Conservation (phyloP, 2,113 vertebrate species). For the Calypte anna region DNA sequence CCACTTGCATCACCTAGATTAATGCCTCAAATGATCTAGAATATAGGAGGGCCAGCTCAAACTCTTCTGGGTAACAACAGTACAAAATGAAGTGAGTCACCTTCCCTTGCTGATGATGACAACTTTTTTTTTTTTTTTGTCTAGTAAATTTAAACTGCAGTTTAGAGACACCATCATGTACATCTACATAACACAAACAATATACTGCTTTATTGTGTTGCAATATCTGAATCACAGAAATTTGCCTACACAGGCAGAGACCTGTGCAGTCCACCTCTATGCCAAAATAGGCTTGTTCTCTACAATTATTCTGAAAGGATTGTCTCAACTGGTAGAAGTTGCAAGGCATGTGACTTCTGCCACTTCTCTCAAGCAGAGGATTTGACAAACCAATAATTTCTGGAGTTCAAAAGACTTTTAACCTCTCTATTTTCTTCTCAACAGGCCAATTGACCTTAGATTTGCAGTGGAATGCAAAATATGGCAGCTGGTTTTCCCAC, state of each 20-base stretch:
- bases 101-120: background rate
- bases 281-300: conserved; percentile 19
- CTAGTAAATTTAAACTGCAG: background rate
- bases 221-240: conserved; percentile 41
- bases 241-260: conserved; percentile 10
- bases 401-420: background rate
- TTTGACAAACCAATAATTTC: background rate
- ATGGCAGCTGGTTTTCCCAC: background rate
- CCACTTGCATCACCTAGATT: background rate
- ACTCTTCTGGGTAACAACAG: background rate
- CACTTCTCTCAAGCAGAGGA: background rate
- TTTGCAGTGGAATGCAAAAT: background rate
- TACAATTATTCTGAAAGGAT: background rate
- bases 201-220: conserved; percentile 2
- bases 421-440: background rate
- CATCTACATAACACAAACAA: background rate
- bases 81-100: background rate
- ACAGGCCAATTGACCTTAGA: background rate
- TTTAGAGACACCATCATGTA: background rate
- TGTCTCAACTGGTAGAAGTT: conserved; percentile 8
- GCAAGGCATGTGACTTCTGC: background rate
- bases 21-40: background rate
- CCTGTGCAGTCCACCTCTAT: background rate
- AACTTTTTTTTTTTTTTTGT: background rate
- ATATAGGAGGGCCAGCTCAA: background rate